These are phyloP conservation scores for Bettongia penicillata DNA, from an alignment of 2,113 vertebrate species.

Conservation along the genomic window DNA sequence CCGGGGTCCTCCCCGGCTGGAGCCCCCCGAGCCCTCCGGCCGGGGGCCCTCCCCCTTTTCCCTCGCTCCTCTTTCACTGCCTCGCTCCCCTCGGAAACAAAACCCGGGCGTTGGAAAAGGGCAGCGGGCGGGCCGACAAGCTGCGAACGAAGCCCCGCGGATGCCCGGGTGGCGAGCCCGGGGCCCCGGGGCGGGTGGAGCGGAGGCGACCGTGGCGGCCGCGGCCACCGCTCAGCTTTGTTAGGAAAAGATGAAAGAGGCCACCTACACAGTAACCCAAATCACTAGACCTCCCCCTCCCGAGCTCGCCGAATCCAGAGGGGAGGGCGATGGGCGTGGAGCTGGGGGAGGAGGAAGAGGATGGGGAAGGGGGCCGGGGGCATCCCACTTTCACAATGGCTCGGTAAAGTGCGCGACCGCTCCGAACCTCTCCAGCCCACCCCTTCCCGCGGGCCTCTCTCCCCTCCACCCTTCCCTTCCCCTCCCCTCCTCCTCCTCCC, in stretches of 20 bases:
- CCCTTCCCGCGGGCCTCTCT: constrained; percentile 64
- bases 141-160: background rate
- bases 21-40: background rate
- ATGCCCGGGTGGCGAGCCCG: constrained; percentile 44
- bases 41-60: background rate
- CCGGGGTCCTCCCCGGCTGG: too few species aligned
- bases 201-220: constrained; percentile 57
- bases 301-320: constrained; percentile 69
- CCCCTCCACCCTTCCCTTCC: constrained; percentile 71
- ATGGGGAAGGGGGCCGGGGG: constrained; percentile 73
- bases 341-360: constrained; percentile 75
- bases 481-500: constrained; percentile 36
- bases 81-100: constrained; percentile 60
- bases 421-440: constrained; percentile 75
- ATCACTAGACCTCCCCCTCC: constrained; percentile 79
- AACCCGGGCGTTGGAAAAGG: constrained; percentile 66
- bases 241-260: constrained; percentile 80
- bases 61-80: constrained; percentile 27
- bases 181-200: constrained; percentile 57
- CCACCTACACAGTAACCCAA: constrained; percentile 81
- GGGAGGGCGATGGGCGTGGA: constrained; percentile 78
- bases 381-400: constrained; percentile 82
- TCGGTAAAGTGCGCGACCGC: constrained; percentile 78
- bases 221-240: constrained; percentile 70
- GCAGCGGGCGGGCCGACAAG: background rate